Percentiles rank a stretch among this genome's conserved stretches.
Evolutionary conservation across 2,113 vertebrate genomes (phyloP).

Genomic region (Sisor rabdophorus): DNA sequence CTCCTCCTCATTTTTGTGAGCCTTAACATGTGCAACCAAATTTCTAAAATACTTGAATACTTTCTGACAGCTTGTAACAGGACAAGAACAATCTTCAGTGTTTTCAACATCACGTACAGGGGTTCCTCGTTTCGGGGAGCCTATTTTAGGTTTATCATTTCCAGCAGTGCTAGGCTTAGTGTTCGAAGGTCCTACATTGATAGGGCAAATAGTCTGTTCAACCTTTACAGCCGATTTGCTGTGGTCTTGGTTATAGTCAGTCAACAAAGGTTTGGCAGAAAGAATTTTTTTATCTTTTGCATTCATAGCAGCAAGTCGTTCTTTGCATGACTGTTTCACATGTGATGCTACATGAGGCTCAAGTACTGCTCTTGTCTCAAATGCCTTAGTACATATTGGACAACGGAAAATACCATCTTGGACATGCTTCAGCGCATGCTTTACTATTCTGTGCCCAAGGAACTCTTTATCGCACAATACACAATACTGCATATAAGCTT

Average conservation of each 20-base stretch:
- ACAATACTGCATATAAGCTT: conserved; percentile 99
- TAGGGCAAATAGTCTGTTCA: conserved; percentile 62
- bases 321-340: conserved; percentile 97
- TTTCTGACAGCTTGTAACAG: conserved; percentile 92
- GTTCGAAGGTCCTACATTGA: conserved; percentile 69
- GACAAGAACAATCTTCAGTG: conserved; percentile 91
- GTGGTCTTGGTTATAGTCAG: conserved; percentile 50
- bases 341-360: conserved; percentile 96
- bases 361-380: conserved; percentile 89
- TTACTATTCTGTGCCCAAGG: conserved; percentile 93
- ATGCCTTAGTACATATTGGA: conserved; percentile 93
- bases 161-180: conserved; percentile 68
- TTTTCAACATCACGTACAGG: conserved; percentile 76
- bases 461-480: conserved; percentile 98
- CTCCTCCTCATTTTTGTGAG: conserved; percentile 93
- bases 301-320: conserved; percentile 94
- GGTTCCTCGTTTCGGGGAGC: conserved; percentile 73
- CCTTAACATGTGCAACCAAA: conserved; percentile 91
- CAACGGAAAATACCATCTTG: conserved; percentile 95
- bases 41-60: conserved; percentile 99
- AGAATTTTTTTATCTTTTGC: conserved; percentile 77
- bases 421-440: conserved; percentile 96
- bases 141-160: conserved; percentile 76
- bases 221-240: conserved; percentile 52
- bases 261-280: conserved; percentile 61